A percentile compares a stretch with the other conserved stretches of the same genome.
Conservation (phyloP, 2,113 vertebrate genomes). For the Calidris pugnax region DNA sequence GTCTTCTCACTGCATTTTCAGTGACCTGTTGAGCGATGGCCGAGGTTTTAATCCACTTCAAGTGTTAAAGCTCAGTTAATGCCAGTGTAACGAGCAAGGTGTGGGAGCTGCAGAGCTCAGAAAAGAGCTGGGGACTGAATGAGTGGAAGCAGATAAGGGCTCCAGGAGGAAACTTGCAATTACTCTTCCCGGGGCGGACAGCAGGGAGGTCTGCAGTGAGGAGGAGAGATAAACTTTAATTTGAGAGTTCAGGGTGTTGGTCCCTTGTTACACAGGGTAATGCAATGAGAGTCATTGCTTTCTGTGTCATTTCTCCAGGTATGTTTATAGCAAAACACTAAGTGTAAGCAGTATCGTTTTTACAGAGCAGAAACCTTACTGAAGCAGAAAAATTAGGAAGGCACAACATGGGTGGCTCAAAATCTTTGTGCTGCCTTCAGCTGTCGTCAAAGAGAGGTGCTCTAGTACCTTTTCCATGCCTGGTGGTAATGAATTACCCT, state of each 20-base stretch:
- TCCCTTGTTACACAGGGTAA: not conserved
- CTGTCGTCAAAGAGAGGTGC: not conserved
- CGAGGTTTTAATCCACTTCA: not conserved
- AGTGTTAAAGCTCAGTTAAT: not conserved
- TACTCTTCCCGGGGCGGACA: not conserved
- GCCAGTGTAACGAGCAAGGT: not conserved
- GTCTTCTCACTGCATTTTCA: not conserved
- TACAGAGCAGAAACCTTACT: not conserved
- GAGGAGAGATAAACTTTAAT: not conserved
- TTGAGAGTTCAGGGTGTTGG: not conserved
- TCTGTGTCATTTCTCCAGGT: not conserved
- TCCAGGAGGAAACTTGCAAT: not conserved
- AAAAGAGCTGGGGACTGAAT: not conserved
- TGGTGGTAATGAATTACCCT: rapidly evolving
- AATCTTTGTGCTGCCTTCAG: not conserved
- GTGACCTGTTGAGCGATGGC: not conserved
- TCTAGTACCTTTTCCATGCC: not conserved
- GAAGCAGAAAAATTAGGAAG: not conserved
- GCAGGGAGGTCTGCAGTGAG: not conserved
- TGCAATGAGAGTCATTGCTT: not conserved
- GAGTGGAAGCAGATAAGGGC: not conserved
- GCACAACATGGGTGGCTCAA: not conserved
- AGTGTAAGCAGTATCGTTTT: not conserved
- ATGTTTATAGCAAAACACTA: not conserved
- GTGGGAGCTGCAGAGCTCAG: not conserved